Percentiles rank a stretch among this genome's conserved stretches.
Conservation (phyloP, 1,140 invertebrate genomes). For the Theocolax elegans region DNA sequence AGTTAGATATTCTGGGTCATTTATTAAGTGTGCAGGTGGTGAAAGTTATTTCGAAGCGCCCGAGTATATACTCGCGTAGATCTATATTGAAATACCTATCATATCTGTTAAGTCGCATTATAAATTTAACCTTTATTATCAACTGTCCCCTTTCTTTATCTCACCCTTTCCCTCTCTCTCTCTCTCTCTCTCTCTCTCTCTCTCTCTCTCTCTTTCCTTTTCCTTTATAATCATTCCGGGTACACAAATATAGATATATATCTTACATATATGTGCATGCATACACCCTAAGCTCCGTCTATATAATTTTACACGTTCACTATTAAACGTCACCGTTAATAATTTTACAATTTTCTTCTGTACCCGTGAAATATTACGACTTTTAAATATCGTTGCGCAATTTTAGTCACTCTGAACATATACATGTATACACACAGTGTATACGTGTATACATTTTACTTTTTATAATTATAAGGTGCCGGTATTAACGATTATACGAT, state of each 20-base stretch:
- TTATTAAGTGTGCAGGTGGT: constrained; percentile 37
- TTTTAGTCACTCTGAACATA: too few species aligned
- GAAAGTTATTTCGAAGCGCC: constrained; percentile 32
- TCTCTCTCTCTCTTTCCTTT: too few species aligned
- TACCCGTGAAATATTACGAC: neutral
- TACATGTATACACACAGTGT: too few species aligned
- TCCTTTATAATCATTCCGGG: neutral
- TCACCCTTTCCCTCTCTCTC: too few species aligned
- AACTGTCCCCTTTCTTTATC: neutral
- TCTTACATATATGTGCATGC: too few species aligned
- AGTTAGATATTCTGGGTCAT: constrained; percentile 30
- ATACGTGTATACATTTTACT: too few species aligned
- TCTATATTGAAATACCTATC: constrained; percentile 24
- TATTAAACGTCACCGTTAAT: neutral
- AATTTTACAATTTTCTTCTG: neutral
- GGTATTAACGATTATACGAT: too few species aligned
- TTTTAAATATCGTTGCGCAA: neutral
- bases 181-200: too few species aligned
- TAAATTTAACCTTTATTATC: constrained; percentile 28
- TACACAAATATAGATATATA: too few species aligned
- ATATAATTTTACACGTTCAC: neutral
- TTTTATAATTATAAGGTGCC: too few species aligned
- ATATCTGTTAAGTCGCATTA: constrained; percentile 26
- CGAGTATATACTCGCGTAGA: constrained; percentile 9
- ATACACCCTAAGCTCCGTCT: neutral